Evolutionary conservation across 1,140 invertebrate genomes (phyloP).

Genomic region (Drosophila sucinea): DNA sequence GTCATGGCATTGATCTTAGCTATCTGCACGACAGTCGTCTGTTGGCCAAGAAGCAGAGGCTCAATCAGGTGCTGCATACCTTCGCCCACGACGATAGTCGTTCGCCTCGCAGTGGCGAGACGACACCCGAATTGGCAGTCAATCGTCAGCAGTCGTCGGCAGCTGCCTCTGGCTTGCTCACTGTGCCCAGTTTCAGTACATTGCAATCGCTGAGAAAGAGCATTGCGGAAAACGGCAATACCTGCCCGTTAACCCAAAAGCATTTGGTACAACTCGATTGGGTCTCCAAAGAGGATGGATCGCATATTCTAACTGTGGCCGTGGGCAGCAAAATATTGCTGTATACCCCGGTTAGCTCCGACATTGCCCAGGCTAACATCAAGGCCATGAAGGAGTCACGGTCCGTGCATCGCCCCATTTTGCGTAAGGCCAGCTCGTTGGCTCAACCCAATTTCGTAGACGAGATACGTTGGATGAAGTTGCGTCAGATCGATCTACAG

Average conservation of each 20-base stretch:
- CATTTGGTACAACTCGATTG: constrained; percentile 97
- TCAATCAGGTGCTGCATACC: constrained; percentile 88
- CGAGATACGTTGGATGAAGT: constrained; percentile 97
- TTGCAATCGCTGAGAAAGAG: constrained; percentile 94
- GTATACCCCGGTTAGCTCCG: constrained; percentile 93
- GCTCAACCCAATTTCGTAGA: constrained; percentile 93
- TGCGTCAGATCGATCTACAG: constrained; percentile 94
- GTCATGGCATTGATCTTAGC: constrained; percentile 91
- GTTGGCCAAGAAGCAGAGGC: constrained; percentile 90
- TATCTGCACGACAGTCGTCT: constrained; percentile 92
- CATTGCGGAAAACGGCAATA: constrained; percentile 95
- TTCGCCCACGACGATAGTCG: constrained; percentile 86
- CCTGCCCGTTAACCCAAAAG: constrained; percentile 93
- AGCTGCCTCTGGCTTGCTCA: constrained; percentile 86
- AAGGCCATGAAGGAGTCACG: constrained; percentile 93
- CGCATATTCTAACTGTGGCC: constrained; percentile 98
- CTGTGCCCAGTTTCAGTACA: constrained; percentile 96
- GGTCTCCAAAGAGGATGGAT: constrained; percentile 99
- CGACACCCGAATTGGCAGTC: constrained; percentile 67
- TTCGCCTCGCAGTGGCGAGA: constrained; percentile 85
- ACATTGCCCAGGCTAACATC: constrained; percentile 95
- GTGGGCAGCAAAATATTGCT: constrained; percentile 96
- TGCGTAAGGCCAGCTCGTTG: constrained; percentile 93
- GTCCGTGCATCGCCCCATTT: constrained; percentile 90
- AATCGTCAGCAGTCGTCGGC: constrained; percentile 79